A percentile compares a stretch with the other conserved stretches of the same genome.
Evolutionary conservation across 2,797 vertebrate species (phyloP).

Genomic region (Sebastes reedi): DNA sequence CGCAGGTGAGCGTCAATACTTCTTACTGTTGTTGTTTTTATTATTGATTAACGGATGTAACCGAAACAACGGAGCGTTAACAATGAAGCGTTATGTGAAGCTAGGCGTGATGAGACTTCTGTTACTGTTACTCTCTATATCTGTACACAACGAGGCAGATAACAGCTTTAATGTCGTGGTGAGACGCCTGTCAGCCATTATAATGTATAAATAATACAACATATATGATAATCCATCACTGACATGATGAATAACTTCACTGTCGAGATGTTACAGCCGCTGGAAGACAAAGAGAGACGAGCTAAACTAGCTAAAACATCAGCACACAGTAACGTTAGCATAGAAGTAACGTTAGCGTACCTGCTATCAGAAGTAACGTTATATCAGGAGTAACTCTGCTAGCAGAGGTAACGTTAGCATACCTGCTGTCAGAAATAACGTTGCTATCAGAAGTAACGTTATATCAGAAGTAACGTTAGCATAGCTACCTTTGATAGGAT

Average conservation of each 20-base stretch:
- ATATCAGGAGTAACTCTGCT: too few relatives aligned
- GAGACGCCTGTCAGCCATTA: neutral
- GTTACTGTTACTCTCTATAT: neutral
- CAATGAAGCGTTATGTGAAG: neutral
- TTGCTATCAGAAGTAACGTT: too few relatives aligned
- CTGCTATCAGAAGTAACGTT: too few relatives aligned
- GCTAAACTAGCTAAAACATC: constrained; percentile 3
- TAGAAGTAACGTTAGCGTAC: neutral
- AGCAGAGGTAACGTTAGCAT: too few relatives aligned
- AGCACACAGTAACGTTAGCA: neutral
- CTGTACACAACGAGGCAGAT: neutral
- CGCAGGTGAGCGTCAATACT: constrained; percentile 78
- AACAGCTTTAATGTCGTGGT: accelerated
- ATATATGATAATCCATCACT: accelerated
- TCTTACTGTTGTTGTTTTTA: neutral
- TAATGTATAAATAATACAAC: neutral
- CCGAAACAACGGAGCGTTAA: neutral
- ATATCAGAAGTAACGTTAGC: too few relatives aligned
- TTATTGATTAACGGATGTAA: neutral
- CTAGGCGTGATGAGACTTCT: neutral
- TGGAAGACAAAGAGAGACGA: constrained; percentile 53
- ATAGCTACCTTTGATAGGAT: too few relatives aligned
- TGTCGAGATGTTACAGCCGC: neutral
- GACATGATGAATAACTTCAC: constrained; percentile 1
- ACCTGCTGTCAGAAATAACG: too few relatives aligned